Evolutionary conservation across 2,113 vertebrate species (phyloP), one percentile per base, ranked within the genome.

Genomic region (Drymodes brunneopygia): DNA sequence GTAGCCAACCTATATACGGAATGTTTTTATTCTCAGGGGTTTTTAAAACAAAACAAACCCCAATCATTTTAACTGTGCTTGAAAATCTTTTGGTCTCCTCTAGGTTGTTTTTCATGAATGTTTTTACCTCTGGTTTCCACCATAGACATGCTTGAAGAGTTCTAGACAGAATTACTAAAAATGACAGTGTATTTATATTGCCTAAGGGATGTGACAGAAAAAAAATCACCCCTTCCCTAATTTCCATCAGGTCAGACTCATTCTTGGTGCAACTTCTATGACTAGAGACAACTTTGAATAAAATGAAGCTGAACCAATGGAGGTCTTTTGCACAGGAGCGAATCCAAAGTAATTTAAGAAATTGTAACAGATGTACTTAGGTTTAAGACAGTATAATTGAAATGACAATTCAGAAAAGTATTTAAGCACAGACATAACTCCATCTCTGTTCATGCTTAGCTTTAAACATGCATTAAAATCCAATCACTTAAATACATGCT

Each of bases 371-470:
- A 86, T 67, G 44, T 54, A 54, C 51, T 86, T 83, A 54, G 42
- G 20, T 88, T 95, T 94, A 71, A 88, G 51, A 61, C 24, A 86
- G 20, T 33, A 8, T 90, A 94, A 93, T 86, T 73, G 53, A 86
- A 74, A 70, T 33, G 38, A 50, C 12, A 92, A 86, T 94, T 92
- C 65, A 57, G 45, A 60, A 65, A 83, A 86, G 85, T 85, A 60
- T 85, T 97, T 97, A 95, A 94, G 42, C 47, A 77, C 62, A 95
- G 81, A 69, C 19, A 40, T 94, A 87, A 73, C 61, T 90, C 38
- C 42, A 62, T 83, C 33, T 80, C 58, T 82, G 57, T 50, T 91
- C 90, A 73, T 28, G 31, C 50, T 85, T 54, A 72, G 61, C 73
- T 86, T 95, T 87, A 94, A 84, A 86, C 35, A 53, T 33, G 24